Percentiles rank a stretch among this genome's conserved stretches.
phyloP scores from a whole-genome alignment of 2,888 invertebrate genomes.

The Embidobia sp. region DNA sequence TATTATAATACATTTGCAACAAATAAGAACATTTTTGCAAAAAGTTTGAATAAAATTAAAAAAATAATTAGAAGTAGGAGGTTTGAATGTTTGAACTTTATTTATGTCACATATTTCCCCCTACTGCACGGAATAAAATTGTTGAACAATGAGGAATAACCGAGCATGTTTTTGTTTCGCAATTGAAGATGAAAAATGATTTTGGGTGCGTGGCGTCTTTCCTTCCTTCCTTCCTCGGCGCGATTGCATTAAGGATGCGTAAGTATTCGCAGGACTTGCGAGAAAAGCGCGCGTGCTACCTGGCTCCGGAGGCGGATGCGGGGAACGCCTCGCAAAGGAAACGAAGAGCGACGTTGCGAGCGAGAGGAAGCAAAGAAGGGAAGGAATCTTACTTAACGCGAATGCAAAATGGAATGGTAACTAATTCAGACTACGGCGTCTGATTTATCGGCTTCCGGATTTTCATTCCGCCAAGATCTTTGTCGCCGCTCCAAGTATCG shows the following conservation, averaged over 20 bases:
- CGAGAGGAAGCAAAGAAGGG: slow-evolving; percentile 59
- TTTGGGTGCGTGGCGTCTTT: slow-evolving; percentile 14
- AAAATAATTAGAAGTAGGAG: too few relatives aligned
- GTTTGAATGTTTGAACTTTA: too few relatives aligned
- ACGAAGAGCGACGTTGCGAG: slow-evolving; percentile 62
- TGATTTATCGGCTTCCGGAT: slow-evolving; percentile 78
- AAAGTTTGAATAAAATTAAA: too few relatives aligned
- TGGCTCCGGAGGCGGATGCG: slow-evolving; percentile 62
- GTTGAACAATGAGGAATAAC: not conserved
- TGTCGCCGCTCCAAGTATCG: slow-evolving; percentile 65
- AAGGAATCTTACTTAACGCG: slow-evolving; percentile 75
- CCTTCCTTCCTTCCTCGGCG: slow-evolving; percentile 16
- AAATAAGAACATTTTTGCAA: too few relatives aligned
- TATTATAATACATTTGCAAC: too few relatives aligned
- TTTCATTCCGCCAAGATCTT: slow-evolving; percentile 68
- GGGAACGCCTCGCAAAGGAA: slow-evolving; percentile 55
- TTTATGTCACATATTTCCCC: too few relatives aligned
- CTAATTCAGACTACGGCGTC: slow-evolving; percentile 75
- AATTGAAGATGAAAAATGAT: not conserved
- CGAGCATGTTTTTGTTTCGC: not conserved
- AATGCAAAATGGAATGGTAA: slow-evolving; percentile 77
- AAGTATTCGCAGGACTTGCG: slow-evolving; percentile 31
- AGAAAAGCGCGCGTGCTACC: slow-evolving; percentile 36
- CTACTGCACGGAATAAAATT: not conserved
- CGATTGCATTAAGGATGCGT: slow-evolving; percentile 36